Evolutionary conservation across 2,888 invertebrate genomes (phyloP), one percentile per base, ranked within the genome.

Genomic region (Phyto melanocephala): DNA sequence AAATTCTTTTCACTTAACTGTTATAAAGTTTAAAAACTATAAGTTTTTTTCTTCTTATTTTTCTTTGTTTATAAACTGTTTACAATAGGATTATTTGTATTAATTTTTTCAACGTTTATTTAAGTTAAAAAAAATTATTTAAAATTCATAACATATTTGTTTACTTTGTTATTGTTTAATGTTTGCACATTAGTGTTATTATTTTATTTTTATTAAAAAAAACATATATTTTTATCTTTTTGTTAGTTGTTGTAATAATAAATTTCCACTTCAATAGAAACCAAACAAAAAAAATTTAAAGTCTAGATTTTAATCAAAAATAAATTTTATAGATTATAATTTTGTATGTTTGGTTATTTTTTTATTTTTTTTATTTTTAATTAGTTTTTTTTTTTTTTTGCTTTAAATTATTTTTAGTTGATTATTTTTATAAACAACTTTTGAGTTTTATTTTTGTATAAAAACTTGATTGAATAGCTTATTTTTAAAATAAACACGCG

Each of bases 401-500:
- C 28, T 75, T 22, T 54, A 17, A 58, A 22, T 45, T 52, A 33
- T 42, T 62, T 68, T 42, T 28, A 8, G 52, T 58, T 40, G 37
- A 13, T 45, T 56, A 20, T 33, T 52, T 72, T 45, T 20, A 42
- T 74, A 28, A 5, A 28, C 28, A 28, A 47, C 67, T 17, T 71
- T 54, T 68, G 75, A 65, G 47, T 70, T 81, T 65, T 76, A 76
- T 81, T 77, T 81, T 81, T 42, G 37, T 76, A 17, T 40, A 28
- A 79, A 40, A 76, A 72, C 67, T 72, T n/a, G 40, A 33, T 81
- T 58, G 52, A 58, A 47, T 47, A 56, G 70, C 63, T 78, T 82
- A 79, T 82, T 82, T 82, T 79, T 82, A 76, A 79, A 79, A 65
- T 24, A 65, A 79, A 79, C 82, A 79, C 82, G 82, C 79, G 79